These are phyloP conservation scores for Buceros bicornis DNA, from an alignment of 2,797 vertebrate genomes.

Conservation along the genomic window DNA sequence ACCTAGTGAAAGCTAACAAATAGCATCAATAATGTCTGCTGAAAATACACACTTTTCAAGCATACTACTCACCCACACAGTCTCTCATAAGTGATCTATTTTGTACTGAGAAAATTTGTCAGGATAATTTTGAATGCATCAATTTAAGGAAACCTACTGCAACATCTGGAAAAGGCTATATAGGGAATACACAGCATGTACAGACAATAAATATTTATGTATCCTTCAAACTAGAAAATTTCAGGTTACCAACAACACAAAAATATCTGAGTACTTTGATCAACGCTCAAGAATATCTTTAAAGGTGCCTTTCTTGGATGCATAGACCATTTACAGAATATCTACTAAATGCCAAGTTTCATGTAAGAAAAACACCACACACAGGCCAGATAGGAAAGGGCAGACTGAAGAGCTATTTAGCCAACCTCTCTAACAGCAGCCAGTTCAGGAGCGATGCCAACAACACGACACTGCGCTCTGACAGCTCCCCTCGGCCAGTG, in stretches of 20 bases:
- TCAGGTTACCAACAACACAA: not conserved
- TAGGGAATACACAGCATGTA: not conserved
- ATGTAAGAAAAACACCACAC: not conserved
- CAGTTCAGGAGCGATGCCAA: not conserved
- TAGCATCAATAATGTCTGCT: not conserved
- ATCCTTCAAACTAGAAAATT: not conserved
- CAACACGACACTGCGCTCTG: rapidly evolving
- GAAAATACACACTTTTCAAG: not conserved
- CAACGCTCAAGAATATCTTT: not conserved
- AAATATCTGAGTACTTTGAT: not conserved
- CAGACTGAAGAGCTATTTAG: not conserved
- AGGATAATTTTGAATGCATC: slow-evolving; percentile 12
- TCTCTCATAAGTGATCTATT: slow-evolving; percentile 9
- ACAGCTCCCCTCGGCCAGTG: not conserved
- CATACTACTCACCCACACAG: not conserved
- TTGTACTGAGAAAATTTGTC: not conserved
- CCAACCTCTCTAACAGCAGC: not conserved
- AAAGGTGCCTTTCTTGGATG: not conserved
- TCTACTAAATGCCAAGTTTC: not conserved
- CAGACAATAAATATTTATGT: not conserved
- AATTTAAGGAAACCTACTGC: not conserved
- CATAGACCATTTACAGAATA: not conserved
- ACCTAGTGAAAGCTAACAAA: not conserved
- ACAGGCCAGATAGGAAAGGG: not conserved
- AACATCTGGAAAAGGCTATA: slow-evolving; percentile 11